Percentiles rank a stretch among this genome's conserved stretches.
phyloP scores from a whole-genome alignment of 2,888 invertebrate genomes.

The Prosapia bicincta region DNA sequence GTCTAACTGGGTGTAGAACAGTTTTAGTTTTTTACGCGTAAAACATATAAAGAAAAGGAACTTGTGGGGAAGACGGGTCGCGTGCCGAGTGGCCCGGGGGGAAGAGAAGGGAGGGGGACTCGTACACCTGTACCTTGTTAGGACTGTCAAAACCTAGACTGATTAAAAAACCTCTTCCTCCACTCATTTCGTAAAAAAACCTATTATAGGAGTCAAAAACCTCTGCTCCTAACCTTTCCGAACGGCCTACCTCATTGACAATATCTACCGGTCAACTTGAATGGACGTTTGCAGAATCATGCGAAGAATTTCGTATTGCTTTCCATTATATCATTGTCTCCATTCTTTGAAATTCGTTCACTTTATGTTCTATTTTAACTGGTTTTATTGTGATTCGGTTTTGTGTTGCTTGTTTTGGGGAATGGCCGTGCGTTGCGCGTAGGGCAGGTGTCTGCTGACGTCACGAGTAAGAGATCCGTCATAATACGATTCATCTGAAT shows the following conservation, averaged over 20 bases:
- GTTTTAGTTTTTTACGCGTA: background rate
- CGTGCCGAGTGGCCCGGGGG: background rate
- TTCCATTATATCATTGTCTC: background rate
- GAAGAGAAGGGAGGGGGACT: background rate
- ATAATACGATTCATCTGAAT: too few relatives aligned
- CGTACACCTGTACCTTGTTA: background rate
- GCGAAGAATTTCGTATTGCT: background rate
- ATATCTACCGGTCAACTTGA: background rate
- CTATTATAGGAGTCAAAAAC: slow-evolving; percentile 2
- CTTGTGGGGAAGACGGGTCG: too few relatives aligned
- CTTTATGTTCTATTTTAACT: background rate
- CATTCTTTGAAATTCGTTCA: background rate
- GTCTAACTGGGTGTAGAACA: background rate
- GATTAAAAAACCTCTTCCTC: background rate
- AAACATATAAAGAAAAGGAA: background rate
- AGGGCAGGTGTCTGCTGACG: too few relatives aligned
- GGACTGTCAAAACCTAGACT: background rate
- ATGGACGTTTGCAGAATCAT: background rate
- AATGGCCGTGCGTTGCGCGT: too few relatives aligned
- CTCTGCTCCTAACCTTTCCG: background rate
- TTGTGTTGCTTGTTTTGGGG: too few relatives aligned
- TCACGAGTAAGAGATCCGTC: too few relatives aligned
- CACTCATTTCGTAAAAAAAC: background rate
- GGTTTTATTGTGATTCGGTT: too few relatives aligned
- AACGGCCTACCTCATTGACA: background rate